Conservation (phyloP, 1,140 invertebrate genomes). For the Caenorhabditis elegans region WBcel235 BX284603.4:3429501-3430000, state of each 20-base stretch:
- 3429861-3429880: no score
- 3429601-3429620: slow-evolving; percentile 41
- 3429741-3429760: no score
- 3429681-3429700: slow-evolving; percentile 44
- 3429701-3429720: slow-evolving; percentile 32
- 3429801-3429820: no score
- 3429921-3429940: slow-evolving; percentile 5
- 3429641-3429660: background rate
- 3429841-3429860: no score
- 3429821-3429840: no score
- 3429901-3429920: background rate
- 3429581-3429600: slow-evolving; percentile 46
- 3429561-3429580: slow-evolving; percentile 11
- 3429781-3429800: no score
- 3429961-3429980: slow-evolving; percentile 1
- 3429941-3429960: slow-evolving; percentile 3
- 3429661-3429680: slow-evolving; percentile 20
- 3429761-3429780: no score
- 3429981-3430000: background rate
- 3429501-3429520: no score
- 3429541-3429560: no score
- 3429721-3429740: no score
- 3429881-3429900: no score
- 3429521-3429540: no score
- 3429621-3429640: slow-evolving; percentile 28